Base-by-base conservation (phyloP, 37 sponge, comb jelly and placozoan species). In the Aphrocallistes beatrix region DNA sequence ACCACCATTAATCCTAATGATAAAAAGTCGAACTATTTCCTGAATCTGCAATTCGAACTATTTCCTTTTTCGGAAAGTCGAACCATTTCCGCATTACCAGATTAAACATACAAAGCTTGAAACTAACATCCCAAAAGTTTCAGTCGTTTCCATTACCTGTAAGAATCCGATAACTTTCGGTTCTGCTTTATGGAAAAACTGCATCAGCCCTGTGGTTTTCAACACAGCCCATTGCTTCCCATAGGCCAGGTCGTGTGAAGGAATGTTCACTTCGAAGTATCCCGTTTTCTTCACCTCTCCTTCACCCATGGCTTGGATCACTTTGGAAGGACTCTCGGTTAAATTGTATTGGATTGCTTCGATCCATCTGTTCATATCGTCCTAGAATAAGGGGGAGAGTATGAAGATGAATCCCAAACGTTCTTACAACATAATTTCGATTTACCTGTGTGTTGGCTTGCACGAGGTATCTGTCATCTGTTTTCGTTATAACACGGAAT, bases 221-320 rank as follows among this genome's bases (percentile, higher is more conserved):
- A 91, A 47, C 38, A 89, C 89, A 36, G 87, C 87, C 92, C 92
- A 91, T 30, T 87, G 89, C 23, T 82, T 88, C 37, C 92, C 92
- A 51, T 91, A 89, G 48, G 86, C 86, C 13, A 88, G 50, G 9
- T 84, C 84, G 30, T 39, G 32, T 17, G 49, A 30, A 34, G 42
- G 49, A 23, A 85, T 36, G 0, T 0, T 23, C 36, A 23, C 32
- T 10, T 81, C 86, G 32, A 91, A 38, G 81, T 83, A 91, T 37
- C 92, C 88, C 21, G 89, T 40, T 25, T 87, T 82, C 0, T 85
- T 83, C 1, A 89, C 89, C 0, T 84, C 89, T 23, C 91, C 91
- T 0, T 82, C 92, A 0, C 82, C 83, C 23, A 84, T 45, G 1
- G 36, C 87, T n/a, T 90, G 88, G 21, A 89, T 82, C 39, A 91